Base-by-base conservation (phyloP, 2,113 vertebrate genomes). In the Elgaria multicarinata region DNA sequence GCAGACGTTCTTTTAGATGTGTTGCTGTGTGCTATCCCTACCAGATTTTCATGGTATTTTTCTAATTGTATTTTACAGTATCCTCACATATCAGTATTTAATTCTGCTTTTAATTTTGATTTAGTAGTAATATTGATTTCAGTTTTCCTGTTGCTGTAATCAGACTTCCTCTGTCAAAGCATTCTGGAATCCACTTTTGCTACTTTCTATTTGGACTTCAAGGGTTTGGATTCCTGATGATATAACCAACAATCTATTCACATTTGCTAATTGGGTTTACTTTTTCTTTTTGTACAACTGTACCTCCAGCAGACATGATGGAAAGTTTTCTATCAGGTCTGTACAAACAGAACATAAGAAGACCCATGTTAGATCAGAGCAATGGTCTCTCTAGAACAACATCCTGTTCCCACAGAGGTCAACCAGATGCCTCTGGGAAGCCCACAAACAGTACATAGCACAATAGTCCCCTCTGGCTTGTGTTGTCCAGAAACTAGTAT, bases 161-260 rank as follows among this genome's bases (percentile, higher is more conserved):
- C 58, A 62, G 64, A 28, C 26, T 67, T 67, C 24, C 26, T 28
- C 58, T 9, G 9, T 67, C 24, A 28, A 67, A 26, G 22, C 64
- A 67, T 67, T 75, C n/a, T 20, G n/a, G 72, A 39, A 75, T 75
- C 72, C 72, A 75, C 72, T 39, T 39, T 42, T 75, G 36, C 6
- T 42, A 75, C 74, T 75, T 14, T 67, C 22, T 75, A 42, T 75
- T 42, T 42, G 5, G 20, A n/a, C n/a, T 36, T 24, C 98, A 98
- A 98, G 94, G 93, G 96, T 98, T 94, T 98, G 98, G 94, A 97
- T 96, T 96, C 97, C 96, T 86, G 96, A 92, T 76, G 93, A 92
- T 5, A 94, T 75, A 58, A 10, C 93, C 64, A 93, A 92, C 89
- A 96, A 39, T 31, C 88, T 96, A 42, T 97, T 96, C 90, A 95